A percentile compares a stretch with the other conserved stretches of the same genome.
Conservation (phyloP, 2,797 vertebrate species). For the Microctenopoma stevenorrisi region DNA sequence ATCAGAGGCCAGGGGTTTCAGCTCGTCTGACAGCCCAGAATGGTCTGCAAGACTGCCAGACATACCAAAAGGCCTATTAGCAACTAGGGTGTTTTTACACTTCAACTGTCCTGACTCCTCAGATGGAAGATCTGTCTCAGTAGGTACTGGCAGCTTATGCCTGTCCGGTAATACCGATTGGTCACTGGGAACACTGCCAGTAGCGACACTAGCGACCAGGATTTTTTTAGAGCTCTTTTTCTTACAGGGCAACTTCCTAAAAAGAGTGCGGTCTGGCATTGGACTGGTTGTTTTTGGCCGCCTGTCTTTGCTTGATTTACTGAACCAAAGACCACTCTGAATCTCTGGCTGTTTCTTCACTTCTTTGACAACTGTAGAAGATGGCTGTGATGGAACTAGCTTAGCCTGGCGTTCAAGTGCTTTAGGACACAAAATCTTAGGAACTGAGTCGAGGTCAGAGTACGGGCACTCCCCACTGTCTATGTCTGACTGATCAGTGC, state of each 20-base stretch:
- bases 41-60: constrained; percentile 22
- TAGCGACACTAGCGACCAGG: constrained; percentile 14
- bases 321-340: constrained; percentile 85
- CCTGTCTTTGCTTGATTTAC: constrained; percentile 82
- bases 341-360: constrained; percentile 76
- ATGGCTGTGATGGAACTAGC: constrained; percentile 42
- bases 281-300: constrained; percentile 77
- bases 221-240: constrained; percentile 78
- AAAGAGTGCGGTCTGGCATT: constrained; percentile 78
- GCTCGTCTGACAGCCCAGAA: constrained; percentile 25
- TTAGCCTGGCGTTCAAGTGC: constrained; percentile 75
- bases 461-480: constrained; percentile 78
- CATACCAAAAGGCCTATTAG: constrained; percentile 22
- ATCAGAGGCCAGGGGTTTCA: constrained; percentile 19
- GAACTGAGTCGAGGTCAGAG: constrained; percentile 84
- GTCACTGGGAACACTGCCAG: constrained; percentile 21
- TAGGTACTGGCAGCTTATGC: constrained; percentile 29
- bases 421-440: constrained; percentile 85
- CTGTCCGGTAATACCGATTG: constrained; percentile 46
- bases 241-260: constrained; percentile 76
- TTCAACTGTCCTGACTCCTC: constrained; percentile 53
- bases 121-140: constrained; percentile 34
- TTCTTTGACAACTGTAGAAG: constrained; percentile 68
- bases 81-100: constrained; percentile 41
- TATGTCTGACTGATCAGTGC: constrained; percentile 45